Percentiles rank a stretch among this genome's conserved stretches.
Conservation (phyloP, 2,797 vertebrate species). For the Okamejei kenojei region DNA sequence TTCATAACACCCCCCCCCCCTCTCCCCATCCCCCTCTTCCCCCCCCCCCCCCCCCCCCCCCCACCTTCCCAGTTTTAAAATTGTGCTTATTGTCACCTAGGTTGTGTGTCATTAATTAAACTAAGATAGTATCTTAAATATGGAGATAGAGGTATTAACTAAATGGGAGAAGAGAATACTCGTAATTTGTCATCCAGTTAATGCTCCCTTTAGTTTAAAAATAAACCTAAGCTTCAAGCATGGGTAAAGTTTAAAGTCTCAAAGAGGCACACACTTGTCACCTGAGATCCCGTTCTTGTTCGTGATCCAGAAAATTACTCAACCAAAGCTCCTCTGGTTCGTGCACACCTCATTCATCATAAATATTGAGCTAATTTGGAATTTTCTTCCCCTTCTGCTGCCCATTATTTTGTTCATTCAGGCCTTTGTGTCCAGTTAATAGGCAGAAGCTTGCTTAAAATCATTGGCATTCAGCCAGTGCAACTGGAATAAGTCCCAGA, state of each 20-base stretch:
- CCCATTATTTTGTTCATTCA: neutral
- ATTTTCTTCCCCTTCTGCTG: neutral
- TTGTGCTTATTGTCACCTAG: neutral
- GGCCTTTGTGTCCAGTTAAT: too few species aligned
- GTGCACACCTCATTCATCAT: neutral
- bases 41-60: neutral
- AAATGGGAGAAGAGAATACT: neutral
- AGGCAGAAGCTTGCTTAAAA: too few species aligned
- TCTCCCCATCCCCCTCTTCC: too few species aligned
- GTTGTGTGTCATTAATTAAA: conserved; percentile 10
- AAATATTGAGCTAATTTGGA: neutral
- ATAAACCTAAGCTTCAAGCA: neutral
- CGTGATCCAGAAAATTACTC: neutral
- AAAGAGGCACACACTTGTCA: neutral
- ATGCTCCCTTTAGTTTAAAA: neutral
- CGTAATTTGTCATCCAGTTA: neutral
- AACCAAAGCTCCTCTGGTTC: neutral
- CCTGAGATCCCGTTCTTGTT: neutral
- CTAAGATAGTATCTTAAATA: neutral
- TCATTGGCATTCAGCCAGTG: too few species aligned
- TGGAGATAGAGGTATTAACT: neutral
- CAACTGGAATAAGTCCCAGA: too few species aligned
- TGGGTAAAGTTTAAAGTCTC: neutral
- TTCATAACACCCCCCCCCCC: neutral
- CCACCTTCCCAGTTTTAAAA: neutral